Evolutionary conservation across 2,797 vertebrate genomes (phyloP).

Genomic region (Chiloscyllium punctatum): DNA sequence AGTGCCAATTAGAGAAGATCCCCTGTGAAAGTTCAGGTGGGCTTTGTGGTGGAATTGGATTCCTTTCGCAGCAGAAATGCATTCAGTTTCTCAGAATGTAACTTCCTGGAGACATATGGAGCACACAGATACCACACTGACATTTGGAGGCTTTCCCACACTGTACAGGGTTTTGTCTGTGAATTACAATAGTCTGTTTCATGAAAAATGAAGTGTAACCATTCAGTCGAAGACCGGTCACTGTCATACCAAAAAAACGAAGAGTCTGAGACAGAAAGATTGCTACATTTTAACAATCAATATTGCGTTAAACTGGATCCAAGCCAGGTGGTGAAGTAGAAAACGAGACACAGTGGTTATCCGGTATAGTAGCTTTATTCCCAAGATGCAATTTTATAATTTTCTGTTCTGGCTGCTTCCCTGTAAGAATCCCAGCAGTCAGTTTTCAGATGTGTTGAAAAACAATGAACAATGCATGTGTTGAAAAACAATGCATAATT

Average conservation of each 20-base stretch:
- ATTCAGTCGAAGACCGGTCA: slow-evolving; percentile 1
- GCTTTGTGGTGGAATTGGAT: not conserved
- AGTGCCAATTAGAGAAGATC: not conserved
- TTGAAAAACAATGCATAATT: too few species aligned
- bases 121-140: slow-evolving; percentile 19
- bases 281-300: not conserved
- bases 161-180: not conserved
- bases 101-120: not conserved
- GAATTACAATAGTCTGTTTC: slow-evolving; percentile 17
- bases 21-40: not conserved
- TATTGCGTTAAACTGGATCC: not conserved
- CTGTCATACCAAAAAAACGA: not conserved
- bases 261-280: not conserved
- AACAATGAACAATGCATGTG: too few species aligned
- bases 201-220: not conserved
- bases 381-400: too few species aligned
- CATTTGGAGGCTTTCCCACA: slow-evolving; percentile 18
- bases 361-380: too few species aligned
- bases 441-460: too few species aligned
- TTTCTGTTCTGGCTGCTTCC: too few species aligned
- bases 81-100: not conserved
- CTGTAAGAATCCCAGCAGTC: too few species aligned
- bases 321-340: too few species aligned
- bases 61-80: not conserved
- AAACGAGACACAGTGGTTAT: too few species aligned